Evolutionary conservation across 2,888 invertebrate species (phyloP).

Genomic region (Xanthostigma xanthostigma): DNA sequence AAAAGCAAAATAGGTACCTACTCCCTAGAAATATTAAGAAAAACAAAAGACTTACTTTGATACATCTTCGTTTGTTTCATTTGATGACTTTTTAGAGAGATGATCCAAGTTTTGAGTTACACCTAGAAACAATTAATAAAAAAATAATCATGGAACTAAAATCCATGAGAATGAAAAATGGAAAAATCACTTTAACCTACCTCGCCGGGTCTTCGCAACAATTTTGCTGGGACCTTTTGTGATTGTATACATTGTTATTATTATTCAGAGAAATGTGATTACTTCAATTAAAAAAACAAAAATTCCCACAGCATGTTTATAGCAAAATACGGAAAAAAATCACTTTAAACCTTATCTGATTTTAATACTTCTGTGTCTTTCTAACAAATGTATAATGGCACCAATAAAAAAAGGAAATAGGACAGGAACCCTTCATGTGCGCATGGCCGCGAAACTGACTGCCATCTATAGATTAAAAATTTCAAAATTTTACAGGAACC

Average conservation of each 20-base stretch:
- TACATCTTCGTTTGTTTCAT: conserved; percentile 50
- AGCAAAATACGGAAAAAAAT: too few species aligned
- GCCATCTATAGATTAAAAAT: too few species aligned
- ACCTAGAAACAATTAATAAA: conserved; percentile 34
- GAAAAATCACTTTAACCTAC: conserved; percentile 27
- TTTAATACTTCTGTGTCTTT: too few species aligned
- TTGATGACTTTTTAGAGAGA: conserved; percentile 50
- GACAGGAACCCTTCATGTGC: too few species aligned
- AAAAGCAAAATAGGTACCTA: neutral
- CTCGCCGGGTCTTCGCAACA: conserved; percentile 72
- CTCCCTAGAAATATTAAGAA: conserved; percentile 1
- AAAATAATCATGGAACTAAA: conserved; percentile 5
- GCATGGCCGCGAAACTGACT: too few species aligned
- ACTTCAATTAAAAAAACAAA: too few species aligned
- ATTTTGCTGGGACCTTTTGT: conserved; percentile 79
- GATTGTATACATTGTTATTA: conserved; percentile 63
- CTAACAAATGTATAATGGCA: too few species aligned
- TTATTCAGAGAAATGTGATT: neutral
- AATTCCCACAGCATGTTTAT: too few species aligned
- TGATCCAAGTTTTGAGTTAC: conserved; percentile 70
- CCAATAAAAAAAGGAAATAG: too few species aligned
- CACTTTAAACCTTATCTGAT: too few species aligned
- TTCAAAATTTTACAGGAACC: too few species aligned
- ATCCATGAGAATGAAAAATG: conserved; percentile 9
- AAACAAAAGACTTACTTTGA: conserved; percentile 36